Conservation (phyloP, 2,888 invertebrate genomes). For the Orthosia cruda region DNA sequence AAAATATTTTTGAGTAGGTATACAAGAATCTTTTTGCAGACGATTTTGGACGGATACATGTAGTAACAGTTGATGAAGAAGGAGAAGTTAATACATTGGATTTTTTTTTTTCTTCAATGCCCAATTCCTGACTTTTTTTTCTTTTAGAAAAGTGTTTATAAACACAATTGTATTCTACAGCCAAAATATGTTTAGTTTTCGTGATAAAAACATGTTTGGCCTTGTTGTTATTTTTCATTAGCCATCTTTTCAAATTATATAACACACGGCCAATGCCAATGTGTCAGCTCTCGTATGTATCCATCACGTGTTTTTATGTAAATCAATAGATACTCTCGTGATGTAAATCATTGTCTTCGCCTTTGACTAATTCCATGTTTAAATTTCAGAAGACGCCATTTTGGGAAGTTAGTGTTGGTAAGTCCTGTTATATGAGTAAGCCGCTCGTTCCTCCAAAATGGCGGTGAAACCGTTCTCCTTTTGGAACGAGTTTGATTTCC, state of each 20-base stretch:
- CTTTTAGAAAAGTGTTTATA: slow-evolving; percentile 7
- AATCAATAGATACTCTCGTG: background rate
- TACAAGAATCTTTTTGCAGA: background rate
- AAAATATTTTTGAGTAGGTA: background rate
- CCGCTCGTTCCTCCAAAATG: slow-evolving; percentile 20
- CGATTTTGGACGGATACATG: background rate
- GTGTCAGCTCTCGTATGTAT: slow-evolving; percentile 34
- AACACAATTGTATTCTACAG: slow-evolving; percentile 15
- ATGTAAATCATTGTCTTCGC: background rate
- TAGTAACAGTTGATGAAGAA: background rate
- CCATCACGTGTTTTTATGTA: slow-evolving; percentile 7
- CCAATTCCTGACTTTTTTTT: background rate
- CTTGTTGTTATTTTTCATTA: slow-evolving; percentile 21
- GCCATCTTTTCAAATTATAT: slow-evolving; percentile 33
- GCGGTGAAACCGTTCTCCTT: slow-evolving; percentile 14
- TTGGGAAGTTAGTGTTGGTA: slow-evolving; percentile 15
- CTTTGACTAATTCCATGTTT: background rate
- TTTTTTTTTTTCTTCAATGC: background rate
- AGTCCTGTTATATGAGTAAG: background rate
- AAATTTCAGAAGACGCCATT: slow-evolving; percentile 34
- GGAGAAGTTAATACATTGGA: background rate
- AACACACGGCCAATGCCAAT: slow-evolving; percentile 37
- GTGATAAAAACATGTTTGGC: slow-evolving; percentile 47
- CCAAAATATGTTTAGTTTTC: slow-evolving; percentile 21
- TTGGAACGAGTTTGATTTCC: slow-evolving; percentile 17